Base-by-base conservation (phyloP, 2,888 invertebrate species). In the Agrotis segetum region DNA sequence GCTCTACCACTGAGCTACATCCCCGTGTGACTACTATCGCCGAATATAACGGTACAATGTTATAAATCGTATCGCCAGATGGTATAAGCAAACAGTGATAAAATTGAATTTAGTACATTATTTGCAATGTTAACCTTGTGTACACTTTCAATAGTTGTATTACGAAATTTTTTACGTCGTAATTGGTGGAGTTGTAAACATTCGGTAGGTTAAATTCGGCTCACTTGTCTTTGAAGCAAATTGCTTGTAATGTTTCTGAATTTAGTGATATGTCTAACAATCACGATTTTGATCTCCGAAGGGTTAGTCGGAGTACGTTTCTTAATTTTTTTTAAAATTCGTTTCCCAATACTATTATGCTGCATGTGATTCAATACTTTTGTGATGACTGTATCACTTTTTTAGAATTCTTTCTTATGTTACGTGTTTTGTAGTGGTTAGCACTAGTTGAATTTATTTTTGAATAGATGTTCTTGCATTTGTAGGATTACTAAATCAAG, bases 1-100 rank as follows among this genome's bases (percentile, higher is more conserved):
- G 98, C 98, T 98, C 98, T 98, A 98, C 98, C 98, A 98, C 98
- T 98, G 98, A 98, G 98, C 98, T 98, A 98, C 98, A 98, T 98
- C 98, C 97, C 97, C 97, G 17, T 65, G 50, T 84, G n/a, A 0
- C 16, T 6, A 1, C 0, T 0, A 0, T 0, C 0, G 2, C 47
- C 69, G 11, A 80, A 79, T 73, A 79, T n/a, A n/a, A n/a, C 46
- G 4, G 40, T 17, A 69, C 14, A 50, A 64, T 63, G 14, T 69
- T 60, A 24, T 29, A 49, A 34, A 53, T 24, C 17, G 13, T 46
- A 21, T 49, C 24, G 14, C n/a, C 9, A 60, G 21, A 19, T 16
- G 3, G 1, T 3, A n/a, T 1, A 17, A 14, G 2, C 7, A 47
- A 34, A 19, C 16, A 2, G 11, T 55, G n/a, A 52, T 17, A 13